Evolutionary conservation across 2,888 invertebrate genomes (phyloP), one percentile per base, ranked within the genome.

Genomic region (Pseudoips prasinana): DNA sequence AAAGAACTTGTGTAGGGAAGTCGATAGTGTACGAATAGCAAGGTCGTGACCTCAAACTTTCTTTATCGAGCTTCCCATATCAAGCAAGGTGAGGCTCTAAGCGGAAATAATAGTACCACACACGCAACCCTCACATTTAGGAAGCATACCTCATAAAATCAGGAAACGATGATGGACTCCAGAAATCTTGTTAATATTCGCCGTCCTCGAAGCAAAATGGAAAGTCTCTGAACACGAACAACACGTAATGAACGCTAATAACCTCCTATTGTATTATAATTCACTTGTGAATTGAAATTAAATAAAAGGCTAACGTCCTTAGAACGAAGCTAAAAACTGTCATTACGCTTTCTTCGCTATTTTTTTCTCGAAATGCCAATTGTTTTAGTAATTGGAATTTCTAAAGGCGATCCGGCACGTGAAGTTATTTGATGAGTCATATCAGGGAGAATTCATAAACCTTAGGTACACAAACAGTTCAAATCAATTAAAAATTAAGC

Each of bases 121-220:
- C 82, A 78, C 78, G 81, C 82, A 70, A 82, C 64, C 58, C 53
- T 58, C 53, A 48, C 74, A 71, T 79, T 79, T 71, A 31, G 38
- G 38, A 27, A 55, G 51, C 44, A 40, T 50, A 42, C 44, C 40
- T 44, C 46, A 42, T 36, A 35, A 26, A 53, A 67, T 55, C 52
- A 62, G 63, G 53, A 65, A 64, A 45, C 42, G 39, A 35, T 59
- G 51, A 56, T 57, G 43, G 39, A 42, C 32, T 45, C 30, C 30
- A 49, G 36, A 54, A 53, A 54, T 45, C 33, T 45, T 36, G 28
- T 49, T 54, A 54, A 55, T 38, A 37, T 38, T 41, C 37, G 7
- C 8, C 42, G 35, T 33, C 33, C 37, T 58, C 31, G 34, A 30
- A 29, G 9, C 27, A 37, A 18, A 47, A 53, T 38, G 27, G 19